Base-by-base conservation (phyloP, 2,888 invertebrate genomes). In the Leptogaster cylindrica region DNA sequence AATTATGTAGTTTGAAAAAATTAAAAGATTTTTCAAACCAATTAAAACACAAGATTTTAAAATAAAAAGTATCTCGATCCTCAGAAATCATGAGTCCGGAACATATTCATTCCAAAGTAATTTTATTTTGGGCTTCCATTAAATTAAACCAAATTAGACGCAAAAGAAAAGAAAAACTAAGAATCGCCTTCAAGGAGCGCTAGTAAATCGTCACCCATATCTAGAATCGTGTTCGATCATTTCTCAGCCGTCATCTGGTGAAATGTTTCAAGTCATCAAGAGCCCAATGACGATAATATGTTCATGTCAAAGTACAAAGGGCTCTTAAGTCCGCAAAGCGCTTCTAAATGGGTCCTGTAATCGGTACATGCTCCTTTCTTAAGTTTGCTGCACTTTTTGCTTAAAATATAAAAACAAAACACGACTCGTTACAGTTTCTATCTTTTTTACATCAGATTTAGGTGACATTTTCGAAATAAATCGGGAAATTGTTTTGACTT, bases 401-500 rank as follows among this genome's bases (percentile, higher is more conserved):
- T 16, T 10, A 61, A 44, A 28, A 58, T 44, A 27, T 27, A 27
- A 44, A 41, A 44, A 61, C 33, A 61, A 28, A 33, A 48, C 14
- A 25, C 5, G 20, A 46, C 18, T 64, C 44, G 31, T 36, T 25
- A 44, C 44, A 63, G 46, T 44, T 18, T 44, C 63, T 63, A 28
- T 44, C 41, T 31, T 63, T 63, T 27, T 44, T 63, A 44, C 44
- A 16, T 44, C 27, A 61, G 28, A 61, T 61, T 67, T 63, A 64
- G 31, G 50, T 69, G 69, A 67, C 67, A 65, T 27, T 44, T 65
- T 61, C 61, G 39, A 52, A 66, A 71, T 71, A 70, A 70, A 70
- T 71, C 71, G 66, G 61, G 52, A 66, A 66, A 63, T 28, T 71
- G 70, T 71, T 71, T 68, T 71, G 71, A 71, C 68, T 71, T 70